phyloP scores from a whole-genome alignment of 1,140 invertebrate species.

The Drosophila carrolli region DNA sequence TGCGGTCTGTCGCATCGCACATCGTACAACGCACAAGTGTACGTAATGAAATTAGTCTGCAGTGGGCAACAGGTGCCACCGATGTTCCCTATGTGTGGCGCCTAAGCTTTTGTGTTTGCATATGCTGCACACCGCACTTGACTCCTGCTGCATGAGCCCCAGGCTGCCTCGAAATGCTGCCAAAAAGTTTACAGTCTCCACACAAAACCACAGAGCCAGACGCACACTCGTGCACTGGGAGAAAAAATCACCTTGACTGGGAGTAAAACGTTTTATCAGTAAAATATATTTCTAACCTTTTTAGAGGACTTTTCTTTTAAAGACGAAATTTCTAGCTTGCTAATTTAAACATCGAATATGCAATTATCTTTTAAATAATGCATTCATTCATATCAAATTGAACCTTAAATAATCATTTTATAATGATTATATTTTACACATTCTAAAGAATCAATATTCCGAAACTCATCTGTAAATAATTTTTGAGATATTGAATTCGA shows the following conservation, averaged over 20 bases:
- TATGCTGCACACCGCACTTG: conserved; percentile 29
- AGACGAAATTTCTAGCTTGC: too few species aligned
- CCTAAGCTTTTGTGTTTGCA: conserved; percentile 34
- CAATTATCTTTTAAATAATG: too few species aligned
- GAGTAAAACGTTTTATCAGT: too few species aligned
- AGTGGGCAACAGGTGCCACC: conserved; percentile 59
- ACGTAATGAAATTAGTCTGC: conserved; percentile 65
- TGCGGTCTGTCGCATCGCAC: conserved; percentile 41
- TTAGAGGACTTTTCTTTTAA: too few species aligned
- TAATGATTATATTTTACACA: too few species aligned
- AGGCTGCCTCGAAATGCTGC: conserved; percentile 36
- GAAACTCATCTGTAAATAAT: too few species aligned
- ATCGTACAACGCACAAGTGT: conserved; percentile 15
- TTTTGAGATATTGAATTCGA: too few species aligned
- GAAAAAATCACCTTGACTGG: background rate
- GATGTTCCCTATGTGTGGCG: conserved; percentile 36
- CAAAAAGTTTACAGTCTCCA: conserved; percentile 48
- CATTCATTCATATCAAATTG: too few species aligned
- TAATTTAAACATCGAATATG: too few species aligned
- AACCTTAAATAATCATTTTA: too few species aligned
- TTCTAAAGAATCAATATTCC: too few species aligned
- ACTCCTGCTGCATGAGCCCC: conserved; percentile 8
- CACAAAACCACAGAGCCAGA: conserved; percentile 26
- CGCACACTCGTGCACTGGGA: conserved; percentile 11
- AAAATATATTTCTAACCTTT: too few species aligned